These are phyloP conservation scores for Choristoneura rosaceana DNA, from an alignment of 2,888 invertebrate genomes.

Conservation along the genomic window DNA sequence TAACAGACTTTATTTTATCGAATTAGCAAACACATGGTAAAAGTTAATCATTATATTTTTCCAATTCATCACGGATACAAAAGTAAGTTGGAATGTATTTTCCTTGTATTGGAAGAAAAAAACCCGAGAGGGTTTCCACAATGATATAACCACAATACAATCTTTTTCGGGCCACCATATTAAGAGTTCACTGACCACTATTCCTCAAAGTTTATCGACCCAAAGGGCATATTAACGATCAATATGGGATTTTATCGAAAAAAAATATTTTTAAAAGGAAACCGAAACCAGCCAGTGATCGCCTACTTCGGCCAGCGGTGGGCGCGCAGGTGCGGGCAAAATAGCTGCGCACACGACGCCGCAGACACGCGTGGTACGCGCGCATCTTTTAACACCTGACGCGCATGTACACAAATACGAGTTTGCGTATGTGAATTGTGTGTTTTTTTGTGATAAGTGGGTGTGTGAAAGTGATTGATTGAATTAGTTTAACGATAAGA, in stretches of 20 bases:
- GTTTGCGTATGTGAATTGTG: conserved; percentile 5
- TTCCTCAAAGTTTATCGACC: conserved; percentile 27
- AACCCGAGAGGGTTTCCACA: neutral
- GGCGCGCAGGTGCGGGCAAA: conserved; percentile 72
- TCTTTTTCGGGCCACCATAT: conserved; percentile 14
- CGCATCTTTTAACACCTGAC: conserved; percentile 48
- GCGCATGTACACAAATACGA: conserved; percentile 47
- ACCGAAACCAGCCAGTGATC: conserved; percentile 48
- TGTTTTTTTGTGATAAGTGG: conserved; percentile 16
- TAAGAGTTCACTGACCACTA: conserved; percentile 2
- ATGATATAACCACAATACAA: neutral
- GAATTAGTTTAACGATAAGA: neutral
- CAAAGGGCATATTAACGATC: conserved; percentile 7
- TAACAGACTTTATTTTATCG: neutral
- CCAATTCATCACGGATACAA: neutral
- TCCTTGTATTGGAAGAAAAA: neutral
- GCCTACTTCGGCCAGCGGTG: conserved; percentile 61
- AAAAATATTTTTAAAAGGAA: conserved; percentile 46
- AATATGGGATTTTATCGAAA: conserved; percentile 3
- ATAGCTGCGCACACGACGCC: conserved; percentile 67
- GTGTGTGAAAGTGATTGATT: conserved; percentile 31
- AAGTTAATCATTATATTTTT: too few species aligned
- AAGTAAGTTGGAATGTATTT: neutral
- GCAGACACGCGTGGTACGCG: conserved; percentile 68
- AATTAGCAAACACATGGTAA: too few species aligned